Conservation (phyloP, 23 tunicate species). For the Trididemnum nubilum region DNA sequence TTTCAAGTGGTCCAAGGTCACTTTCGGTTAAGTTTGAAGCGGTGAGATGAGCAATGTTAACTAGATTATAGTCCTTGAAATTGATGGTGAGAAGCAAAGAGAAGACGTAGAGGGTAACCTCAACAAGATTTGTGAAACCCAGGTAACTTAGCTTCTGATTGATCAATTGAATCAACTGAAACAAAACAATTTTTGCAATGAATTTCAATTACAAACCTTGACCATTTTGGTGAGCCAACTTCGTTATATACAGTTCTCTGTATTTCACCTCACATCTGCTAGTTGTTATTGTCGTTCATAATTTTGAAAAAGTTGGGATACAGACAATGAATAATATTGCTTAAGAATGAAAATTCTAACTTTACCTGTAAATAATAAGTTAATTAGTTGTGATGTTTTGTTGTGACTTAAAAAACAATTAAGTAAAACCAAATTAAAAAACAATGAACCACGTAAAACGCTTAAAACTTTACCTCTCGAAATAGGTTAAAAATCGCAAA, state of each 20-base stretch:
- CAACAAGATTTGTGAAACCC: slow-evolving; percentile 72
- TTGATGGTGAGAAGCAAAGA: slow-evolving; percentile 60
- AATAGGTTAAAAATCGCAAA: slow-evolving; percentile 76
- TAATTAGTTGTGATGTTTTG: no score
- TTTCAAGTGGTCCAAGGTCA: slow-evolving; percentile 17
- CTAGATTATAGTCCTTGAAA: slow-evolving; percentile 44
- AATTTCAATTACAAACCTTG: background rate
- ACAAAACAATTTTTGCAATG: background rate
- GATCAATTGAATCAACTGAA: slow-evolving; percentile 63
- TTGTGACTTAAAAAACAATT: no score
- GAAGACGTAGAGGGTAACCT: slow-evolving; percentile 71
- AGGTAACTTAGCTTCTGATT: slow-evolving; percentile 60
- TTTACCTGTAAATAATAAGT: no score
- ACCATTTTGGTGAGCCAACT: background rate
- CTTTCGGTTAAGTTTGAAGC: slow-evolving; percentile 3
- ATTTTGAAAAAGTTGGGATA: no score
- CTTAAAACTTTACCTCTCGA: slow-evolving; percentile 75
- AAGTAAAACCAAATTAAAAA: no score
- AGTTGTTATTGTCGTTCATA: no score
- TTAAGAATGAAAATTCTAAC: no score
- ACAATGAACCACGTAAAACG: no score
- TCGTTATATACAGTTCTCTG: no score
- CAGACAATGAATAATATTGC: no score
- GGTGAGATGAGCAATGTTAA: slow-evolving; percentile 26
- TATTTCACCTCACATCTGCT: no score